Evolutionary conservation across 2,888 invertebrate genomes (phyloP).

Genomic region (Hipparchia semele): DNA sequence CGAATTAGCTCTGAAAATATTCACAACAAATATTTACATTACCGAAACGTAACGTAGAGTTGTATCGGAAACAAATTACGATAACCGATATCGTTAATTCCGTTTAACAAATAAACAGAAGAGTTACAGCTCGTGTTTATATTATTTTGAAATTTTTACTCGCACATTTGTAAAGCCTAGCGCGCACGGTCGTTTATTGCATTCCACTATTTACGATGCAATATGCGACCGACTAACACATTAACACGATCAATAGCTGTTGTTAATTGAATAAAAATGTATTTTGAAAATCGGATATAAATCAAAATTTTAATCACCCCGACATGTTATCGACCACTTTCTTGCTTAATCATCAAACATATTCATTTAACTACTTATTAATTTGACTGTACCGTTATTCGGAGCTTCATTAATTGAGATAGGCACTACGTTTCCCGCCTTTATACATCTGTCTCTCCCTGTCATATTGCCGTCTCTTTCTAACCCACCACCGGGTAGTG

Average conservation of each 20-base stretch:
- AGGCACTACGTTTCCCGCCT: too few species aligned
- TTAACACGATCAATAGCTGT: not conserved
- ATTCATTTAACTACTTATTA: too few species aligned
- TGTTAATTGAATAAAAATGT: not conserved
- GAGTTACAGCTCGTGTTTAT: not conserved
- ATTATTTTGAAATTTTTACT: not conserved
- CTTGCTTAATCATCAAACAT: too few species aligned
- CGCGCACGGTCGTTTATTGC: conserved; percentile 1
- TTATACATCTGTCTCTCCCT: too few species aligned
- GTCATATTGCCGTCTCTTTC: too few species aligned
- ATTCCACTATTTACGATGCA: not conserved
- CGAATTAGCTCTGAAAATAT: conserved; percentile 1
- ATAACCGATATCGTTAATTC: conserved; percentile 10
- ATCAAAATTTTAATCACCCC: too few species aligned
- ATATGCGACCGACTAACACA: not conserved
- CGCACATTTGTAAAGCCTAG: not conserved
- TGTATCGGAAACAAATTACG: conserved; percentile 5
- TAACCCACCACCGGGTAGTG: too few species aligned
- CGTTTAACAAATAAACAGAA: conserved; percentile 8
- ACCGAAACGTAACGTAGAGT: not conserved
- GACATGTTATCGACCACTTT: too few species aligned
- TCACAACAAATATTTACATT: not conserved
- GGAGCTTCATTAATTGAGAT: too few species aligned
- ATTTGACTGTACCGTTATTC: too few species aligned
- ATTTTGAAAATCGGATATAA: too few species aligned